Conservation (phyloP, 2,888 invertebrate genomes). For the Apamea sordens region DNA sequence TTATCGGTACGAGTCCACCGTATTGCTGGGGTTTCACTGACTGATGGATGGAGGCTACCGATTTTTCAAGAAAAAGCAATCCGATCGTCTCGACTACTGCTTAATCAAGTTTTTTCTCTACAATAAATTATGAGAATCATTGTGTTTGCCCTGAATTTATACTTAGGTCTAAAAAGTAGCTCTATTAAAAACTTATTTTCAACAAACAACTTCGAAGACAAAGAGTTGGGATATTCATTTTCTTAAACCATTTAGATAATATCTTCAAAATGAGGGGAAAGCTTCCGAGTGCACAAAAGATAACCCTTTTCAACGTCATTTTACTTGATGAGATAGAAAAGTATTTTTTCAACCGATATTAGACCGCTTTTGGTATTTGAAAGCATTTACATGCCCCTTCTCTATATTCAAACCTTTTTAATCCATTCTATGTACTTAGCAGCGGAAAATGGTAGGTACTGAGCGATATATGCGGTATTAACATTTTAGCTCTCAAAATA, state of each 20-base stretch:
- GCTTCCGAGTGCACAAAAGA: conserved; percentile 43
- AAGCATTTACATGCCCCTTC: neutral
- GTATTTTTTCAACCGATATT: conserved; percentile 41
- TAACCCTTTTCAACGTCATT: conserved; percentile 53
- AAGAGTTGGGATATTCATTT: conserved; percentile 33
- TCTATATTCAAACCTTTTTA: conserved; percentile 21
- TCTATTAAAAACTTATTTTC: conserved; percentile 9
- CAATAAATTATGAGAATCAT: neutral
- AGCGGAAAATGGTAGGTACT: conserved; percentile 16
- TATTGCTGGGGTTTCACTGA: conserved; percentile 11
- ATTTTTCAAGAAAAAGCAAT: neutral
- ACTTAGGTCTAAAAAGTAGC: conserved; percentile 6
- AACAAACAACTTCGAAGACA: conserved; percentile 41
- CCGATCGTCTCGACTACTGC: neutral
- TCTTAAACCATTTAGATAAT: conserved; percentile 53
- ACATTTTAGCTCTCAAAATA: conserved; percentile 2
- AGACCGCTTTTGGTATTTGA: conserved; percentile 31
- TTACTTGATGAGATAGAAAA: conserved; percentile 53
- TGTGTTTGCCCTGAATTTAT: neutral
- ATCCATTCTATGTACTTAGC: conserved; percentile 13
- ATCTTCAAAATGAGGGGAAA: conserved; percentile 52
- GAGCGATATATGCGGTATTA: neutral
- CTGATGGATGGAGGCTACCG: neutral
- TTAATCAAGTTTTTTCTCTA: neutral
- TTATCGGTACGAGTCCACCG: conserved; percentile 21